A percentile compares a stretch with the other conserved stretches of the same genome.
These are phyloP conservation scores for Sebastes ruberrimus DNA, from an alignment of 2,797 vertebrate species.

Conservation along the genomic window DNA sequence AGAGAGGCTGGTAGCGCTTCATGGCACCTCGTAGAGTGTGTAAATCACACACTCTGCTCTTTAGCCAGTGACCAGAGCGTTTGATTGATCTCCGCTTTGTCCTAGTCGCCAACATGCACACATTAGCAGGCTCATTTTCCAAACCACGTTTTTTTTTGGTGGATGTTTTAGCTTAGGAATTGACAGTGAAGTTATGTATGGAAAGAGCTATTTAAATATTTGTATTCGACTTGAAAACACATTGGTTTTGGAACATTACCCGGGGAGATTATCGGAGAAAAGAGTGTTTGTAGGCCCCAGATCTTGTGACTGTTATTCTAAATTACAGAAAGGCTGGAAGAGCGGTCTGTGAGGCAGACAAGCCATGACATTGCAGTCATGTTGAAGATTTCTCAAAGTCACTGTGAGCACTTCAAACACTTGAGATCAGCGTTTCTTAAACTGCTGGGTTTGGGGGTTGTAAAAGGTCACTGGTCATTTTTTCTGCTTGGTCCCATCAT, in stretches of 20 bases:
- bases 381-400: conserved; percentile 48
- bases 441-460: conserved; percentile 13
- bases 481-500: conserved; percentile 15
- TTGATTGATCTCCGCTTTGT: conserved; percentile 67
- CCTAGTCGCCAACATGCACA: conserved; percentile 68
- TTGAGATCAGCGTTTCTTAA: conserved; percentile 12
- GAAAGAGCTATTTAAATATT: conserved; percentile 78
- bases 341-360: conserved; percentile 47
- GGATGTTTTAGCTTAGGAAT: conserved; percentile 71
- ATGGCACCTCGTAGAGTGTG: conserved; percentile 24
- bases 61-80: conserved; percentile 36
- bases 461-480: conserved; percentile 27
- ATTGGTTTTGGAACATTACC: conserved; percentile 72
- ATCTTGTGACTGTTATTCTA: conserved; percentile 63
- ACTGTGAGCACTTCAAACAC: conserved; percentile 24
- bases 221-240: conserved; percentile 73
- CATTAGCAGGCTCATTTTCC: conserved; percentile 73
- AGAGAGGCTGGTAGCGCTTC: conserved; percentile 28
- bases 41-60: conserved; percentile 48
- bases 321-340: conserved; percentile 50
- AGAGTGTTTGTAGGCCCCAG: conserved; percentile 52
- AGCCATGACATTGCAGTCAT: conserved; percentile 48
- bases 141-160: conserved; percentile 59
- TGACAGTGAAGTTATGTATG: conserved; percentile 70
- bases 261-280: conserved; percentile 67